Evolutionary conservation across 2,888 invertebrate genomes (phyloP).

Genomic region (Eupithecia centaureata): DNA sequence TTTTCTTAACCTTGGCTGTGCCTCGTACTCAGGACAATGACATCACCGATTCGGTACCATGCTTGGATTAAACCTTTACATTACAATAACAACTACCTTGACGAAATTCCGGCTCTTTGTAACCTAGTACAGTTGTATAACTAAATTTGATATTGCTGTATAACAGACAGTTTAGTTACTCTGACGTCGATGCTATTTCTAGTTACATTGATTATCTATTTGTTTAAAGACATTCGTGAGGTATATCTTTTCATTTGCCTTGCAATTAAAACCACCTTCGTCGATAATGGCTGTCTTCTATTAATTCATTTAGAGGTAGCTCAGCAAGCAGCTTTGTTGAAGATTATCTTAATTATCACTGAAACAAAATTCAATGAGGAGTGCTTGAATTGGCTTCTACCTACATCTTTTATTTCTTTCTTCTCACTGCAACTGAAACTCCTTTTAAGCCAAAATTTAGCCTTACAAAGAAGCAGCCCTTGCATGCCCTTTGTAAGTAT

Average conservation of each 20-base stretch:
- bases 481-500: no score
- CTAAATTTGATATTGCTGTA: background rate
- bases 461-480: no score
- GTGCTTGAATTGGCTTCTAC: background rate
- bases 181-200: background rate
- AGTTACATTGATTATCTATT: background rate
- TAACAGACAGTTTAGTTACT: background rate
- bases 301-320: background rate
- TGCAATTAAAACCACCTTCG: background rate
- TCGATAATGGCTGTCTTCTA: background rate
- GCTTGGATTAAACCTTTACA: conserved; percentile 45
- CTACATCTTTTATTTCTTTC: background rate
- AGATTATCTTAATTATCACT: background rate
- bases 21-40: conserved; percentile 56
- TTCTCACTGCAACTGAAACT: no score
- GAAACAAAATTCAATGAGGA: background rate
- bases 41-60: conserved; percentile 50
- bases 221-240: background rate
- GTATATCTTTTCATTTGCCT: background rate
- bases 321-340: background rate
- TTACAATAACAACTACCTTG: conserved; percentile 21
- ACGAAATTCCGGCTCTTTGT: conserved; percentile 11
- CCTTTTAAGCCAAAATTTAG: no score
- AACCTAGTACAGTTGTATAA: background rate
- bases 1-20: conserved; percentile 36